Evolutionary conservation across 1,140 invertebrate species (phyloP), one percentile per base, ranked within the genome.

Genomic region (Oryctes rhinoceros): DNA sequence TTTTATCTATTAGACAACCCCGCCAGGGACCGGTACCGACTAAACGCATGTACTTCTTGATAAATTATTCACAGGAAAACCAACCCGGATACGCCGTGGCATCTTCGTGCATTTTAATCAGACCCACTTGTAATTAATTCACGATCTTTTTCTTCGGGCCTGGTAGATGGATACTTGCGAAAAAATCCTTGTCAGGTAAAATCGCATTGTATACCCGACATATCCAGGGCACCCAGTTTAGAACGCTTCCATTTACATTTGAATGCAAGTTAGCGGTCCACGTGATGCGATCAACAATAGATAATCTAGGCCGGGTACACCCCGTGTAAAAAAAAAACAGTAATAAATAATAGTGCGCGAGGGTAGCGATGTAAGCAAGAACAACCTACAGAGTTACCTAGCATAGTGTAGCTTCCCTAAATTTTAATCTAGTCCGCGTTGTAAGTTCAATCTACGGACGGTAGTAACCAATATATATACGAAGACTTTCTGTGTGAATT

Each of bases 91-190:
- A 71, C 65, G 18, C 65, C 6, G 24, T 24, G 7, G 20, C 65
- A 71, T 71, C 65, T 71, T 37, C 65, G 37, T 71, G 65, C 65
- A 71, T 71, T 71, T 71, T 71, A 71, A 71, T 71, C 65, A 71
- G 9, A 5, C 20, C 4, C 30, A 35, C 65, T 35, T 5, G 65
- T 71, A 71, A 71, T 71, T 71, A 71, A 71, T 71, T 71, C 65
- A 71, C 24, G 65, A 24, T 71, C 65, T 30, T 71, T 15, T 9
- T 24, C 35, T 37, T 13, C 11, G 13, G 13, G 65, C 18, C 15
- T 18, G 15, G 15, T 18, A 18, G 65, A 71, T 35, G 24, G 65
- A 37, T 71, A 35, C 35, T 71, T 71, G 65, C 65, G 65, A 71
- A 71, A 71, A 71, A 71, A 71, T 71, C 65, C 18, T 71, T 3